phyloP scores from a whole-genome alignment of 2,888 invertebrate species.

The Stenotaenia linearis region DNA sequence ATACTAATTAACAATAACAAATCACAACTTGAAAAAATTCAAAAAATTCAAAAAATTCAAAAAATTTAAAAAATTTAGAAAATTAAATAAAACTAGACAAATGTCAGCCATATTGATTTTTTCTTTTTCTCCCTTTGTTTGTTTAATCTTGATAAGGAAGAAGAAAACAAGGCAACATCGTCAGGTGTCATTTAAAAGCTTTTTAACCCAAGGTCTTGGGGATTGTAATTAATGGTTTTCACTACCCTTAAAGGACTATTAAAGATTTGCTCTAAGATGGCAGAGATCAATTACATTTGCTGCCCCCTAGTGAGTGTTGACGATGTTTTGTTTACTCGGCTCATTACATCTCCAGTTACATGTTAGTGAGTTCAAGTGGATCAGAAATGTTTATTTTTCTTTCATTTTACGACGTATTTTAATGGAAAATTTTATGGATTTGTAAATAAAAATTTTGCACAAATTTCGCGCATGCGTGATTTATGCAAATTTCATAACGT shows the following conservation, averaged over 20 bases:
- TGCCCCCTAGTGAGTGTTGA: constrained; percentile 11
- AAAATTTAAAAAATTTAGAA: too few relatives aligned
- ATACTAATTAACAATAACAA: too few relatives aligned
- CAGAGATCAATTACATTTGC: background rate
- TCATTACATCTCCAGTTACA: background rate
- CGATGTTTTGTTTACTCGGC: constrained; percentile 2
- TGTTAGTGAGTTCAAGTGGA: constrained; percentile 11
- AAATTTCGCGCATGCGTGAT: background rate
- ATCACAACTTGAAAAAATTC: background rate
- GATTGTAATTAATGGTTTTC: constrained; percentile 3
- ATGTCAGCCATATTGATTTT: background rate
- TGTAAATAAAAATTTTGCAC: background rate
- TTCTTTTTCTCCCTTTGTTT: background rate
- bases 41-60: too few relatives aligned
- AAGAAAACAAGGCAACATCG: background rate
- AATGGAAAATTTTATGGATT: background rate
- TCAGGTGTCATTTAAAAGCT: background rate
- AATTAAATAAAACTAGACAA: too few relatives aligned
- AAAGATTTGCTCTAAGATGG: background rate
- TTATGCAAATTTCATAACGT: background rate
- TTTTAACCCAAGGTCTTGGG: background rate
- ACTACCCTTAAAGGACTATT: constrained; percentile 8
- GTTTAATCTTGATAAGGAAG: background rate
- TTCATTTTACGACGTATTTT: background rate
- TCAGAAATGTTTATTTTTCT: background rate